phyloP scores from a whole-genome alignment of 2,888 invertebrate species.

The Charanyca ferruginea region DNA sequence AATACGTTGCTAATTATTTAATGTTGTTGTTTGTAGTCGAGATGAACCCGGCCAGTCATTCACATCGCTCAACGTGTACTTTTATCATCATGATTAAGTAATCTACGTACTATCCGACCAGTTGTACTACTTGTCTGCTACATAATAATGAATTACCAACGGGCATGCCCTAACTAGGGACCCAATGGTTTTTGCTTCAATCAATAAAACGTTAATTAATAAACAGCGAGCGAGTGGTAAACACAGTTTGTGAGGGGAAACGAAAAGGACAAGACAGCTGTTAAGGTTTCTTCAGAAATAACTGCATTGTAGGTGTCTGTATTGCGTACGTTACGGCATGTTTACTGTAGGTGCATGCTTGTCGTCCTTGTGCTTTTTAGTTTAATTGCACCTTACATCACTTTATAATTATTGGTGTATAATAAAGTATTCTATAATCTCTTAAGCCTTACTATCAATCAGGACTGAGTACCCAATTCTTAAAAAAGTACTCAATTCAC shows the following conservation, averaged over 20 bases:
- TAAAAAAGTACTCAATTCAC: no score
- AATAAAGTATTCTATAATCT: not conserved
- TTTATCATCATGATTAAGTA: slow-evolving; percentile 48
- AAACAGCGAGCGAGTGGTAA: slow-evolving; percentile 15
- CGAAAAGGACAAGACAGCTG: slow-evolving; percentile 2
- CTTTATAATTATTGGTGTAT: not conserved
- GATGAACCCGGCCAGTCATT: slow-evolving; percentile 25
- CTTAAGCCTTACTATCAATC: no score
- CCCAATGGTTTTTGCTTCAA: not conserved
- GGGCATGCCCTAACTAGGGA: slow-evolving; percentile 3
- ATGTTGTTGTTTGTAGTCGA: slow-evolving; percentile 33
- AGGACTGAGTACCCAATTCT: no score
- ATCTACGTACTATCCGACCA: slow-evolving; percentile 25
- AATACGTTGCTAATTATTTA: slow-evolving; percentile 5
- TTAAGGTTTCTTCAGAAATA: slow-evolving; percentile 5
- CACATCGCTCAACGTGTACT: slow-evolving; percentile 21
- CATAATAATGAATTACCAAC: slow-evolving; percentile 42
- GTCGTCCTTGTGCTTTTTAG: not conserved
- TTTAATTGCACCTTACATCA: not conserved
- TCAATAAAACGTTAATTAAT: slow-evolving; percentile 11
- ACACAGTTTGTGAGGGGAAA: not conserved
- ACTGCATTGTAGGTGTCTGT: not conserved
- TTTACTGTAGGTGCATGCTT: not conserved
- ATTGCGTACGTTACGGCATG: slow-evolving; percentile 5
- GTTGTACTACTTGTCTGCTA: slow-evolving; percentile 27